Evolutionary conservation across 2,113 vertebrate species (phyloP).

Genomic region (Sminthopsis crassicaudata): DNA sequence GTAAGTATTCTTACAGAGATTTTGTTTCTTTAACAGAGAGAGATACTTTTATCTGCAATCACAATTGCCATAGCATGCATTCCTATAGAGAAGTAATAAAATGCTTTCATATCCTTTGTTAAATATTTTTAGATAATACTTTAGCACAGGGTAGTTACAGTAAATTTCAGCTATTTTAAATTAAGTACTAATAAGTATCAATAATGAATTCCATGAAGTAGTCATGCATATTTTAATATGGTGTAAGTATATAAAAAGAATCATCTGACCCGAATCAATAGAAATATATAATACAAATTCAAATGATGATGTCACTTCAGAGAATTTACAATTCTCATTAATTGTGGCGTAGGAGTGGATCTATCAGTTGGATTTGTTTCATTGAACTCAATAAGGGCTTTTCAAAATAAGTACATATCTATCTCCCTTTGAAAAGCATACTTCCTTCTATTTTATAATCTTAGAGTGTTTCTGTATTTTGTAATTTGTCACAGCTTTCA

Average conservation of each 20-base stretch:
- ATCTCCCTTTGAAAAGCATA: not conserved
- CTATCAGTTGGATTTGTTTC: not conserved
- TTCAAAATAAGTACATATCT: not conserved
- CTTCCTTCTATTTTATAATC: not conserved
- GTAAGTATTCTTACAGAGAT: not conserved
- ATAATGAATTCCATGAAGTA: not conserved
- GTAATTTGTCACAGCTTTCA: not conserved
- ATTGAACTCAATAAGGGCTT: not conserved
- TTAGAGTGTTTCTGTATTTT: not conserved
- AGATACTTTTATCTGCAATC: not conserved
- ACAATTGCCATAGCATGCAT: not conserved
- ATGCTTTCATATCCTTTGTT: not conserved
- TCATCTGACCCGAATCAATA: not conserved
- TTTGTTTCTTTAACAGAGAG: not conserved
- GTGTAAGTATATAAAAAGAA: not conserved
- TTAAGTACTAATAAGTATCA: not conserved
- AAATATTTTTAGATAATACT: not conserved
- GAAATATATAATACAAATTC: not conserved
- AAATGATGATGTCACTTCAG: not conserved
- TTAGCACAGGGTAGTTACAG: not conserved
- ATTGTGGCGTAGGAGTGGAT: not conserved
- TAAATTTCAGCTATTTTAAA: not conserved
- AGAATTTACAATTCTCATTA: not conserved
- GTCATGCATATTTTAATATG: not conserved
- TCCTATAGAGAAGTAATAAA: not conserved